phyloP scores from a whole-genome alignment of 2,797 vertebrate genomes.

The Vireo griseus region DNA sequence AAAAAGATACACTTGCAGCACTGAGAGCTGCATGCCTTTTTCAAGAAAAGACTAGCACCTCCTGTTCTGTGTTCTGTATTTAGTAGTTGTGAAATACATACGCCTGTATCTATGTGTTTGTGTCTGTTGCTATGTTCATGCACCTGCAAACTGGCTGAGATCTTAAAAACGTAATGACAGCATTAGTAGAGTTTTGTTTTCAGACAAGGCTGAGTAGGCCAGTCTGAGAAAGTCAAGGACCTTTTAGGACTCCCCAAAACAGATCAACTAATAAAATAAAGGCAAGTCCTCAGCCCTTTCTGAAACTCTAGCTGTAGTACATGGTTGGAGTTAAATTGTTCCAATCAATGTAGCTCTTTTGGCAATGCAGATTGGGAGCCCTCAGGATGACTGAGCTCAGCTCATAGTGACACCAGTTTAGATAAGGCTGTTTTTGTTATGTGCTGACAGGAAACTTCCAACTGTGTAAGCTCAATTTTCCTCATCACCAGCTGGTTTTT shows the following conservation, averaged over 20 bases:
- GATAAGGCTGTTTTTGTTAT: neutral
- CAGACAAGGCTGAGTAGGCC: neutral
- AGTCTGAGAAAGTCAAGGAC: neutral
- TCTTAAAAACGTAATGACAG: neutral
- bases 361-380: neutral
- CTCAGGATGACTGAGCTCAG: neutral
- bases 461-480: neutral
- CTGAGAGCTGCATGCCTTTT: neutral
- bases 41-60: constrained; percentile 33
- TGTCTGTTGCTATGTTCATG: constrained; percentile 9
- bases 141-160: constrained; percentile 32
- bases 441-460: neutral
- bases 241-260: neutral
- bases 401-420: neutral
- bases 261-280: neutral
- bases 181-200: neutral
- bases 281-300: neutral
- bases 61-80: constrained; percentile 12
- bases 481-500: neutral
- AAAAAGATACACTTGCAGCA: neutral
- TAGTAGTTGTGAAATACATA: neutral
- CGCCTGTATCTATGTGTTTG: constrained; percentile 9
- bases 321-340: neutral
- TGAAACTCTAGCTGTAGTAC: neutral
- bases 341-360: neutral